Base-by-base conservation (phyloP, 1,140 invertebrate species). In the Mylabris phalerata region DNA sequence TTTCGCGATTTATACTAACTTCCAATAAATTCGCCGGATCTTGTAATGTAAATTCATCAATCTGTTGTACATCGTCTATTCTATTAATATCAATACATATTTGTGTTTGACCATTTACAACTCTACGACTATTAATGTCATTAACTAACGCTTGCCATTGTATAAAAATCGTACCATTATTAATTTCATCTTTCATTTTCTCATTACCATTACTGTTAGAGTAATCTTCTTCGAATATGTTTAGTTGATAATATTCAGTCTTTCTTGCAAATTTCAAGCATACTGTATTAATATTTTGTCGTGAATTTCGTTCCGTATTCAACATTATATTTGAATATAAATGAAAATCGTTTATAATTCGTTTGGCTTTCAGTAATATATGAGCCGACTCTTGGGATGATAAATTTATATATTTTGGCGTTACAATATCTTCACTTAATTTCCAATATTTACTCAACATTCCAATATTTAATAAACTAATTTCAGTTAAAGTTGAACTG, bases 371-470 rank as follows among this genome's bases (percentile, higher is more conserved):
- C 26, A 81, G 55, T 61, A 80, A 69, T 58, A 81, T 71, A 62
- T 80, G 76, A 9, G 75, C 75, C 13, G 76, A 75, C 63, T 82
- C 80, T 63, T 81, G 78, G 5, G 78, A 74, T 42, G 79, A 69
- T 54, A 80, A 70, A 47, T 72, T 74, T 26, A 75, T 72, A 60
- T 76, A 71, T 9, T 66, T 61, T 3, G 74, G 72, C 1, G 69
- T 47, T 9, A 74, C 67, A 3, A 73, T 69, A 3, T 75, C 71
- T 2, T 42, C 71, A 5, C 71, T 71, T 7, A 82, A 62, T 10
- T 69, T 64, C 84, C 83, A 85, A 7, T 65, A 60, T 10, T 73
- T 64, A 67, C 83, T 83, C 32, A 81, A 73, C 51, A 84, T 74
- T 3, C 76, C 77, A 13, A 84, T 75, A 60, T 82, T 79, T 2